Conservation (phyloP, 2,113 vertebrate species). For the Psilopogon haemacephalus region DNA sequence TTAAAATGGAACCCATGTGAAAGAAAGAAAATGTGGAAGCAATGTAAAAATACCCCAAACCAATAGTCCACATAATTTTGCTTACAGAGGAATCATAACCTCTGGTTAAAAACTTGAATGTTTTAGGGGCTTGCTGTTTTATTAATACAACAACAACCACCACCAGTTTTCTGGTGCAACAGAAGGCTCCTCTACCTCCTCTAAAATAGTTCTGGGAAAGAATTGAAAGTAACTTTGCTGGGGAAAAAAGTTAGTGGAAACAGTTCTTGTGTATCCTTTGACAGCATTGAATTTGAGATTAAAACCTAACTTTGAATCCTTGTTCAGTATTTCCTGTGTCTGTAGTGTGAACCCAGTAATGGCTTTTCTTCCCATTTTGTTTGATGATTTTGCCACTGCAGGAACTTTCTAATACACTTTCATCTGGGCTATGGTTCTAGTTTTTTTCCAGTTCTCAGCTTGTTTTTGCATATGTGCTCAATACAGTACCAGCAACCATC, state of each 20-base stretch:
- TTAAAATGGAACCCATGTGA: background rate
- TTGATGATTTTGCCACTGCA: background rate
- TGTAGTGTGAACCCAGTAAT: background rate
- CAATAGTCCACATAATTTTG: background rate
- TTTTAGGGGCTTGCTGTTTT: background rate
- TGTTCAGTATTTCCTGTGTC: background rate
- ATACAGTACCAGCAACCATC: background rate
- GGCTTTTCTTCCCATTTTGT: background rate
- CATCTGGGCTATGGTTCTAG: background rate
- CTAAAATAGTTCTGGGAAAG: background rate
- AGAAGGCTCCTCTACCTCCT: background rate
- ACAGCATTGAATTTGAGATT: background rate
- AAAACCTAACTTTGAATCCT: background rate
- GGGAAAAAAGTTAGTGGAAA: background rate
- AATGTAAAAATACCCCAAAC: no score
- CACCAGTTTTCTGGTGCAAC: background rate
- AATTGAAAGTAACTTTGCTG: background rate
- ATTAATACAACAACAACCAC: background rate
- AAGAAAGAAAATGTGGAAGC: background rate
- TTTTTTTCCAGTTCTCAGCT: background rate
- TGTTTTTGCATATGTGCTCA: background rate
- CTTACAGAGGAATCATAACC: background rate
- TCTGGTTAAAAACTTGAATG: background rate
- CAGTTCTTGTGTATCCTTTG: background rate
- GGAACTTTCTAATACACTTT: background rate